Evolutionary conservation across 1,140 invertebrate genomes (phyloP).

Genomic region (Samia ricini): DNA sequence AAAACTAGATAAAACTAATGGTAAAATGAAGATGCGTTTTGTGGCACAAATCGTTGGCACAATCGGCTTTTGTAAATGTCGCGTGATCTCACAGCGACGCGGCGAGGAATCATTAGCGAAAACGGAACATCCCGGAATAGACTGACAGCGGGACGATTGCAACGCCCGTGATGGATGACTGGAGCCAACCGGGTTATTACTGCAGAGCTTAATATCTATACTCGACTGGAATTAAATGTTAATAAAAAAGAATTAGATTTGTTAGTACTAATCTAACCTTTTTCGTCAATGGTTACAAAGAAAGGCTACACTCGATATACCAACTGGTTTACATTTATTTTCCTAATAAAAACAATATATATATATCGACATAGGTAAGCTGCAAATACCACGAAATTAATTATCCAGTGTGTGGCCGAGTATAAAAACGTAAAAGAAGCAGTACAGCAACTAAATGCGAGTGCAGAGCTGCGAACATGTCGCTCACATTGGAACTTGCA

Average conservation of each 20-base stretch:
- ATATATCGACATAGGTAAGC: neutral
- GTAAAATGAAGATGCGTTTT: slow-evolving; percentile 45
- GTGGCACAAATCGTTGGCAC: slow-evolving; percentile 39
- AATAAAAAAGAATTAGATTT: slow-evolving; percentile 42
- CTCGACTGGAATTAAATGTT: slow-evolving; percentile 44
- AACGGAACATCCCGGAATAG: slow-evolving; percentile 71
- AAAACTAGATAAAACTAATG: slow-evolving; percentile 13
- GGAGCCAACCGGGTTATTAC: slow-evolving; percentile 57
- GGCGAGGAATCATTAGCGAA: slow-evolving; percentile 70
- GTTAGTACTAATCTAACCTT: neutral
- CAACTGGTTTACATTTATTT: neutral
- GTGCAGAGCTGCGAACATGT: slow-evolving; percentile 35
- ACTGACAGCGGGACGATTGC: slow-evolving; percentile 74
- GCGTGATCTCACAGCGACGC: slow-evolving; percentile 55
- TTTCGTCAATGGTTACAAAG: neutral
- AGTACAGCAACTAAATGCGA: neutral
- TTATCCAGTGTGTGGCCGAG: slow-evolving; percentile 3
- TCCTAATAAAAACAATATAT: neutral
- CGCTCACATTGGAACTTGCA: slow-evolving; percentile 68
- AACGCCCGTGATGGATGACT: slow-evolving; percentile 68
- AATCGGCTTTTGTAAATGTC: slow-evolving; percentile 56
- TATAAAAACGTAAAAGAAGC: slow-evolving; percentile 9
- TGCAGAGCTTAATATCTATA: slow-evolving; percentile 53
- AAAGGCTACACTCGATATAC: neutral
- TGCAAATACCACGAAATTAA: neutral